Percentiles rank a stretch among this genome's conserved stretches.
phyloP scores from a whole-genome alignment of 92 coral and sea anemone species.

The Bergia sp. region DNA sequence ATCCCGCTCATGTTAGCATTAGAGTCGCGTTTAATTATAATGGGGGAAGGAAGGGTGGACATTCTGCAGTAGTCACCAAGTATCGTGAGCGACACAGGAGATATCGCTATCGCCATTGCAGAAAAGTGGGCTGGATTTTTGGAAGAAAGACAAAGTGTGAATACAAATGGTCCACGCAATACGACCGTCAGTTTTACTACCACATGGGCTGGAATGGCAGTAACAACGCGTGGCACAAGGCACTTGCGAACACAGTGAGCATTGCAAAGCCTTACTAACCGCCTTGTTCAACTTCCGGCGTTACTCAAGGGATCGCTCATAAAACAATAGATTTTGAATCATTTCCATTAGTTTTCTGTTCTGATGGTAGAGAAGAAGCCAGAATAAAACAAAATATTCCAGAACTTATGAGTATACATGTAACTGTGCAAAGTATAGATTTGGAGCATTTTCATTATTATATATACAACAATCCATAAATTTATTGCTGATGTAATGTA shows the following conservation, averaged over 20 bases:
- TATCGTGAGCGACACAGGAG: slow-evolving; percentile 30
- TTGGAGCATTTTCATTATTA: too few species aligned
- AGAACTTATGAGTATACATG: too few species aligned
- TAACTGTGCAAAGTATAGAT: too few species aligned
- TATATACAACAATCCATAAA: too few species aligned
- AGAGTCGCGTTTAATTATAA: neutral
- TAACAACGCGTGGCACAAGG: slow-evolving; percentile 56
- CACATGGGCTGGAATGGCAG: slow-evolving; percentile 63
- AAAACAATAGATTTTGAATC: too few species aligned
- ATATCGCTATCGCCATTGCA: slow-evolving; percentile 38
- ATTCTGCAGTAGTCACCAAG: slow-evolving; percentile 50
- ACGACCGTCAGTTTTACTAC: slow-evolving; percentile 32
- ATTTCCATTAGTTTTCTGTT: too few species aligned
- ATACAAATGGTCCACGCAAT: slow-evolving; percentile 23
- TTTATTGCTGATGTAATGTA: too few species aligned
- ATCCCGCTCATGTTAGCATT: slow-evolving; percentile 18
- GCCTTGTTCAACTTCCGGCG: too few species aligned
- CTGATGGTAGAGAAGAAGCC: too few species aligned
- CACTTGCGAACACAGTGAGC: neutral
- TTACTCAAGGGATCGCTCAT: too few species aligned
- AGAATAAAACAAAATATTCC: too few species aligned
- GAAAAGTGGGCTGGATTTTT: slow-evolving; percentile 40
- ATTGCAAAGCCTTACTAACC: slow-evolving; percentile 23
- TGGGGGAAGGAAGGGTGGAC: neutral
- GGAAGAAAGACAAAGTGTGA: slow-evolving; percentile 22